Conservation (phyloP, 2,113 vertebrate species). For the Rynchops niger region DNA sequence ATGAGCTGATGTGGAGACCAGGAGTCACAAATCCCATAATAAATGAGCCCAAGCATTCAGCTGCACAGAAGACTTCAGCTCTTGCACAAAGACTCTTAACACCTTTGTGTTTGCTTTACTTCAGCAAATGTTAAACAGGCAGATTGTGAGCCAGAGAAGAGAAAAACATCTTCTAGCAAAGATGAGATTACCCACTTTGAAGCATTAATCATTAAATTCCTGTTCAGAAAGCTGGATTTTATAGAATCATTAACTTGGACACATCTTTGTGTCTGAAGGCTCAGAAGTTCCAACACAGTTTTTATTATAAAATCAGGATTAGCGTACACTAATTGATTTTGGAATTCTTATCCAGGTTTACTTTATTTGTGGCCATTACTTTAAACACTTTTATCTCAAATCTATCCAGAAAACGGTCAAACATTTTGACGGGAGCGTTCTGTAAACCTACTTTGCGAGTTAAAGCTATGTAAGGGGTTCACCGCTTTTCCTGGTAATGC, state of each 20-base stretch:
- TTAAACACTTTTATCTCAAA: neutral
- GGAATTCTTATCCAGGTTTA: neutral
- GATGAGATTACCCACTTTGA: neutral
- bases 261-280: neutral
- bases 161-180: conserved; percentile 35
- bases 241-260: neutral
- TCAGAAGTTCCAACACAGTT: neutral
- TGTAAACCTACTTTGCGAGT: neutral
- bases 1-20: neutral
- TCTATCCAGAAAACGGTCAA: neutral
- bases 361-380: neutral
- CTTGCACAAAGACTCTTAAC: conserved; percentile 30
- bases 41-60: conserved; percentile 26
- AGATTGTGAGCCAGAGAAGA: neutral
- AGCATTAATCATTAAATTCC: conserved; percentile 22
- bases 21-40: conserved; percentile 23
- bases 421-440: neutral
- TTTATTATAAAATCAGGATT: neutral
- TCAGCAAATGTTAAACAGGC: conserved; percentile 12
- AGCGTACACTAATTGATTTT: neutral
- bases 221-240: neutral
- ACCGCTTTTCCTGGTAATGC: neutral
- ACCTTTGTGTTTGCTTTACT: conserved; percentile 50
- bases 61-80: neutral
- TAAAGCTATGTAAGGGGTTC: neutral